Evolutionary conservation across 2,797 vertebrate genomes (phyloP).

Genomic region (Lagodon rhomboides): DNA sequence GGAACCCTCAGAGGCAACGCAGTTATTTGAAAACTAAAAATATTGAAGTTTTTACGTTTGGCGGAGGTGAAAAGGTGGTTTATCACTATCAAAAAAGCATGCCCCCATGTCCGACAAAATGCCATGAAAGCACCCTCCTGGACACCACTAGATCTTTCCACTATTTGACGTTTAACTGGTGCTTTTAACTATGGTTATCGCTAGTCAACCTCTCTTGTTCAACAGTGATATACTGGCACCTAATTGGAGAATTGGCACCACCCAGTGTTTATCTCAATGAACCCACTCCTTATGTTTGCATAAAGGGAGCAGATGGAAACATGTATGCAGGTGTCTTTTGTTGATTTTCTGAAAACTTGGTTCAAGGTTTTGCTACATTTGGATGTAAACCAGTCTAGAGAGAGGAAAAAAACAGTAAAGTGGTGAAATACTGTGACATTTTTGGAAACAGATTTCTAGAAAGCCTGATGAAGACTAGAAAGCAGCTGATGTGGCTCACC

Average conservation of each 20-base stretch:
- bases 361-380: not conserved
- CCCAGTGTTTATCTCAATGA: not conserved
- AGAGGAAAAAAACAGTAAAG: not conserved
- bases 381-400: not conserved
- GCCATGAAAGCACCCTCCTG: too few relatives aligned
- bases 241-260: not conserved
- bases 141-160: too few relatives aligned
- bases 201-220: too few relatives aligned
- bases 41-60: too few relatives aligned
- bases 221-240: not conserved
- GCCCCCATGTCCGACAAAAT: too few relatives aligned
- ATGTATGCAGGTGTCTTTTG: too few relatives aligned
- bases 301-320: not conserved
- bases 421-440: not conserved
- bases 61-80: too few relatives aligned
- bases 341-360: not conserved
- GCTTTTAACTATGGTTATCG: too few relatives aligned
- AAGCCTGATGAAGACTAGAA: slow-evolving; percentile 9
- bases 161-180: too few relatives aligned
- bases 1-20: too few relatives aligned
- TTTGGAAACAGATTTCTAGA: not conserved
- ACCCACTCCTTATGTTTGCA: not conserved
- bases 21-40: too few relatives aligned
- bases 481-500: slow-evolving; percentile 81
- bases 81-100: too few relatives aligned